Evolutionary conservation across 2,888 invertebrate genomes (phyloP).

Genomic region (Hyles lineata): DNA sequence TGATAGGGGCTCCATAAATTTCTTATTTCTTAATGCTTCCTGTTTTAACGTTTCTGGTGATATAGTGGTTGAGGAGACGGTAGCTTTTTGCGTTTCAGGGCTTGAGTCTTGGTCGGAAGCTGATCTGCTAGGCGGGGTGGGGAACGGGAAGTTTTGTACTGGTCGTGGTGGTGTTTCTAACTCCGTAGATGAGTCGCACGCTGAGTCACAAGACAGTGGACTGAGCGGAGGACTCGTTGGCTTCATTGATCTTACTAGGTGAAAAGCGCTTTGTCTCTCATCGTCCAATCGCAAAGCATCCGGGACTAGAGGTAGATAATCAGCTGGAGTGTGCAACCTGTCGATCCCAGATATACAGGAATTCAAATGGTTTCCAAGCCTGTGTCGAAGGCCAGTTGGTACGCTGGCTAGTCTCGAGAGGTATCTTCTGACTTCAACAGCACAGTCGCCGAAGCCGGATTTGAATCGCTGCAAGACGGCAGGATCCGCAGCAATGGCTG

Average conservation of each 20-base stretch:
- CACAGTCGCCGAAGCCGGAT: slow-evolving; percentile 95
- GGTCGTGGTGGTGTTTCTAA: slow-evolving; percentile 81
- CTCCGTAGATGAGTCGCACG: slow-evolving; percentile 86
- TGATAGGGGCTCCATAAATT: slow-evolving; percentile 76
- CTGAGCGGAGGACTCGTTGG: slow-evolving; percentile 89
- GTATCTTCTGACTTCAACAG: slow-evolving; percentile 91
- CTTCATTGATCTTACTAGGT: slow-evolving; percentile 71
- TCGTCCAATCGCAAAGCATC: slow-evolving; percentile 75
- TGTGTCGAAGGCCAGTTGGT: slow-evolving; percentile 83
- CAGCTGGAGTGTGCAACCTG: slow-evolving; percentile 59
- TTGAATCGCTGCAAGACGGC: slow-evolving; percentile 93
- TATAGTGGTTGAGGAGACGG: slow-evolving; percentile 84
- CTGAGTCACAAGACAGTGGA: slow-evolving; percentile 89
- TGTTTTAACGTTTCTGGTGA: slow-evolving; percentile 73
- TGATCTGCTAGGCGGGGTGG: slow-evolving; percentile 86
- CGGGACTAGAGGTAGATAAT: slow-evolving; percentile 85
- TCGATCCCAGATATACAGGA: slow-evolving; percentile 86
- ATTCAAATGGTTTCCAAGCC: slow-evolving; percentile 87
- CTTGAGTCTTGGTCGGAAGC: slow-evolving; percentile 83
- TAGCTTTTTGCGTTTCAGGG: slow-evolving; percentile 79
- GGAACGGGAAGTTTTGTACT: slow-evolving; percentile 74
- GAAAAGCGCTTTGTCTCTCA: slow-evolving; percentile 77
- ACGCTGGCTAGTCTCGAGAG: slow-evolving; percentile 88
- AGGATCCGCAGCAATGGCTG: slow-evolving; percentile 93
- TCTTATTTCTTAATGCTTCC: slow-evolving; percentile 66